A percentile compares a stretch with the other conserved stretches of the same genome.
These are phyloP conservation scores for Caenorhabditis tropicalis DNA, from an alignment of 1,140 invertebrate species.

Conservation along the genomic window DNA sequence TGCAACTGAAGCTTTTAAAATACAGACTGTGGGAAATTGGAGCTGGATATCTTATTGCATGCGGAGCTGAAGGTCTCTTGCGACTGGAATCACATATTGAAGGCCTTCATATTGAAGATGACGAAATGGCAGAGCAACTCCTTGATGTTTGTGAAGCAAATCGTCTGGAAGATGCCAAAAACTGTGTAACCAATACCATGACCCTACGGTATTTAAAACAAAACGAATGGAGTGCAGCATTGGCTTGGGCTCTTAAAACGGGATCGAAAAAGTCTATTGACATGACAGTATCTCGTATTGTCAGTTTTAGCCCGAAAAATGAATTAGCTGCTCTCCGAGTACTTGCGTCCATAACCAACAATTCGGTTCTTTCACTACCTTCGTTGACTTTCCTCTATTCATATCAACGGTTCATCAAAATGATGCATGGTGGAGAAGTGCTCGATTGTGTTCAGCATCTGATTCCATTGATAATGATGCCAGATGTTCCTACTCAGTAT, in stretches of 20 bases:
- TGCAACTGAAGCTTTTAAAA: background rate
- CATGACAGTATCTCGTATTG: background rate
- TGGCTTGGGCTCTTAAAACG: slow-evolving; percentile 7
- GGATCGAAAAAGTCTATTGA: slow-evolving; percentile 19
- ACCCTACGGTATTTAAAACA: background rate
- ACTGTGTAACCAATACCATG: slow-evolving; percentile 13
- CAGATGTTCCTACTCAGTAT: slow-evolving; percentile 35
- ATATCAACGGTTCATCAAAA: slow-evolving; percentile 1
- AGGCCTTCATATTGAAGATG: slow-evolving; percentile 19
- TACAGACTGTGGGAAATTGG: slow-evolving; percentile 20
- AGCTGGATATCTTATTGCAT: background rate
- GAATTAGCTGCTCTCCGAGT: slow-evolving; percentile 18
- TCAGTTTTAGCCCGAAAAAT: background rate
- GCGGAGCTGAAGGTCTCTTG: background rate
- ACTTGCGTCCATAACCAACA: background rate
- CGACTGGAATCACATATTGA: slow-evolving; percentile 12
- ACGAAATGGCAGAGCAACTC: slow-evolving; percentile 17
- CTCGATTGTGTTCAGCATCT: slow-evolving; percentile 1
- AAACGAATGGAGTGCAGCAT: background rate
- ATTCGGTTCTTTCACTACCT: background rate
- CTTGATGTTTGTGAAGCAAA: background rate
- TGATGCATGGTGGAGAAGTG: slow-evolving; percentile 20
- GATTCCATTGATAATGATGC: slow-evolving; percentile 28
- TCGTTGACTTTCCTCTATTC: background rate
- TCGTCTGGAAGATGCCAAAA: background rate